Base-by-base conservation (phyloP, 2,797 vertebrate genomes). In the Furcifer pardalis region DNA sequence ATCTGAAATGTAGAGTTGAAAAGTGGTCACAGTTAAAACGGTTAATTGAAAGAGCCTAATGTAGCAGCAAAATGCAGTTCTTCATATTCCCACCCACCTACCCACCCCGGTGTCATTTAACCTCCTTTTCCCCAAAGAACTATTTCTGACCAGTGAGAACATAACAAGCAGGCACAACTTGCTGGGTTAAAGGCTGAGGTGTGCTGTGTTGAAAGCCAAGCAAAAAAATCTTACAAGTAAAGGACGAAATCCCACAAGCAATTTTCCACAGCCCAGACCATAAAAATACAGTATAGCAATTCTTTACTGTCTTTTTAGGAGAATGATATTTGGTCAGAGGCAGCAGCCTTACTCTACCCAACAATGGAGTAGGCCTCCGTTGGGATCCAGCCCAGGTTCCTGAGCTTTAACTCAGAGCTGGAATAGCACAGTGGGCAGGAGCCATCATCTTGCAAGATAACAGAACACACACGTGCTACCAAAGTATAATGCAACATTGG, bases 1-100 rank as follows among this genome's bases (percentile, higher is more conserved):
- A 99, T 98, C 99, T 99, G 96, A 93, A 96, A 95, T 25, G 91
- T 77, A 94, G 89, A 96, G 92, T 79, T 52, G 65, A 87, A 87
- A 69, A 90, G 65, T 85, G 71, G 69, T 27, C 23, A 10, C 21
- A 25, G 56, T 62, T 74, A 44, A 84, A 93, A 59, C 19, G 32
- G 21, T 69, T 56, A 44, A n/a, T 69, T n/a, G 25, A 52, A n/a
- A 32, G 21, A 37, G 37, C 23, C 37, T 23, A 56, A 56, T 21
- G 19, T 56, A 19, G 12, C 0, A 82, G 49, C 9, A 82, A 52
- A 63, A 72, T 7, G 49, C 37, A 21, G 32, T 49, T 78, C 23
- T 37, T 66, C 32, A 35, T 17, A 68, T 37, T 65, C 35, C 13
- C 7, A 30, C 30, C 63, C 12, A 12, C 65, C 65, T 30, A n/a